These are phyloP conservation scores for Apis cerana DNA, from an alignment of 1,140 invertebrate genomes.

Conservation along the genomic window DNA sequence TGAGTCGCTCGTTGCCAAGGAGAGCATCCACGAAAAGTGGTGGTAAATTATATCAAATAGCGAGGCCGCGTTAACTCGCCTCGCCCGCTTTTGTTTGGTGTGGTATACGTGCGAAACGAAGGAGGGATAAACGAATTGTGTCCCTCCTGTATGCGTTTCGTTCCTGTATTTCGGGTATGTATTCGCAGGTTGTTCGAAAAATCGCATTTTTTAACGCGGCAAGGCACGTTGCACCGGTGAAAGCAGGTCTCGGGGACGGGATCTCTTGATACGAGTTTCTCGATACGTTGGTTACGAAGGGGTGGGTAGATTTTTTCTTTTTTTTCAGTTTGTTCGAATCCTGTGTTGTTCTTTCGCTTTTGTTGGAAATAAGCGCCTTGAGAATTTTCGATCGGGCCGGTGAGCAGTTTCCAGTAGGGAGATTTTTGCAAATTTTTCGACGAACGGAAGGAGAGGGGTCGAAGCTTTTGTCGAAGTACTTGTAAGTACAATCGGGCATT, in stretches of 20 bases:
- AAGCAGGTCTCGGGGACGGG: slow-evolving; percentile 52
- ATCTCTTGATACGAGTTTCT: slow-evolving; percentile 7
- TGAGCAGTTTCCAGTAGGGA: background rate
- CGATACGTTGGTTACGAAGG: background rate
- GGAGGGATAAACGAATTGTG: background rate
- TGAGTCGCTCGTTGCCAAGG: slow-evolving; percentile 33
- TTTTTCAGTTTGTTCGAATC: background rate
- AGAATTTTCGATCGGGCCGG: background rate
- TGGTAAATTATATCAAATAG: slow-evolving; percentile 70
- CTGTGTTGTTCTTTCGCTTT: background rate
- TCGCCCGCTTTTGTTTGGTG: slow-evolving; percentile 42
- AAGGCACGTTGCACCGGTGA: slow-evolving; percentile 1
- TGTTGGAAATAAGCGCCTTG: background rate
- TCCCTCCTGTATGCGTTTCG: slow-evolving; percentile 1
- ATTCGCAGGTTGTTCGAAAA: slow-evolving; percentile 64
- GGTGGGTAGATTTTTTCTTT: background rate
- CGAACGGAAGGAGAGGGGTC: background rate
- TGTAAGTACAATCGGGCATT: background rate
- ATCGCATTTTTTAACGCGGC: slow-evolving; percentile 50
- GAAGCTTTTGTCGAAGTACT: no score
- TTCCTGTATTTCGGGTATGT: slow-evolving; percentile 45
- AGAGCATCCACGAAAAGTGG: slow-evolving; percentile 51
- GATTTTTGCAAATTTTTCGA: background rate
- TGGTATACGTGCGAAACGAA: slow-evolving; percentile 50
- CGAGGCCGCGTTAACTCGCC: slow-evolving; percentile 46